Evolutionary conservation across 2,797 vertebrate genomes (phyloP).

Genomic region (Remorina albescens): DNA sequence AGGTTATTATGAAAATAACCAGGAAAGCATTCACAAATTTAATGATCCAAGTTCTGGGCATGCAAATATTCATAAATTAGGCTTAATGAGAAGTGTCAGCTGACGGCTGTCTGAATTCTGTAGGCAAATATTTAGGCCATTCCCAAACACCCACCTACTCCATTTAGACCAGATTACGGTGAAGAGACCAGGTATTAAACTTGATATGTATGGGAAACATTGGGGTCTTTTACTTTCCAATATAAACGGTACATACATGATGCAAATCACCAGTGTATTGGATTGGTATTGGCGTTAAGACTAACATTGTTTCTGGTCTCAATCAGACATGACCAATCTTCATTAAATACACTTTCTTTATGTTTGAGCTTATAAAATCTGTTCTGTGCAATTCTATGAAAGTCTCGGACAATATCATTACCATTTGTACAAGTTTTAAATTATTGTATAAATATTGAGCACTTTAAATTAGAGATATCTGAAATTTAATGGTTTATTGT

Average conservation of each 20-base stretch:
- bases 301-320: not conserved
- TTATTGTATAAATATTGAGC: not conserved
- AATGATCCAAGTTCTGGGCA: slow-evolving; percentile 11
- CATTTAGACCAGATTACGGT: not conserved
- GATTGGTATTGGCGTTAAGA: not conserved
- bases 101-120: not conserved
- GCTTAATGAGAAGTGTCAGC: not conserved
- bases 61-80: slow-evolving; percentile 47
- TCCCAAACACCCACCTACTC: not conserved
- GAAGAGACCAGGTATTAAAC: not conserved
- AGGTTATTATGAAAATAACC: slow-evolving; percentile 26
- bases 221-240: not conserved
- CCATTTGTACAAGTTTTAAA: not conserved
- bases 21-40: not conserved
- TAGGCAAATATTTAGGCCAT: not conserved
- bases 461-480: not conserved
- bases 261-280: not conserved
- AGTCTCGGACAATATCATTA: not conserved
- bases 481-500: not conserved
- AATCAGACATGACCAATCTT: not conserved
- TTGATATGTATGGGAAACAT: not conserved
- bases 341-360: not conserved
- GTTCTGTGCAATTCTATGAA: too few species aligned
- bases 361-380: too few species aligned
- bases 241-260: not conserved